Evolutionary conservation across 2,888 invertebrate genomes (phyloP), one percentile per base, ranked within the genome.

Genomic region (Dione juno): DNA sequence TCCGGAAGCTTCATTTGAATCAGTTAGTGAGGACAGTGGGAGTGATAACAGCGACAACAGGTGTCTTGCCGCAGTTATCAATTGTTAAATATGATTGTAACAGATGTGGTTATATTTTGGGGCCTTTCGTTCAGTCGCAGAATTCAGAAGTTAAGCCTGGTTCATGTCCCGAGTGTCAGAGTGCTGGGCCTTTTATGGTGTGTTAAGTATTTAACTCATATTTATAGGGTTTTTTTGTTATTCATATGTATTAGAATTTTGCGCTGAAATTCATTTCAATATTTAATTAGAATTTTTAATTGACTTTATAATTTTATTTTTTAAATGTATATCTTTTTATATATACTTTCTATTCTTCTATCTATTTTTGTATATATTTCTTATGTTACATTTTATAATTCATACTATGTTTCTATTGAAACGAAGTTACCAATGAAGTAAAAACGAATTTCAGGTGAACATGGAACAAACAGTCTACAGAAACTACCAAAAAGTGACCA

Each of bases 391-490:
- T 28, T 3, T 28, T 28, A 28, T 28, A 28, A 5, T 28, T 28
- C 5, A 28, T 3, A 5, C 28, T 28, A 28, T 28, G 5, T 28
- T 28, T 28, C 28, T 5, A 28, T 28, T 28, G 5, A 28, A 28
- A 28, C 28, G 5, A 28, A 28, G n/a, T n/a, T n/a, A 28, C 28
- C 5, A 28, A 48, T 48, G 6, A 3, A 11, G 35, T n/a, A 9
- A 45, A 37, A 16, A 21, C 1, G 5, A 59, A 41, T 48, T 59
- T 67, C 89, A 98, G 96, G 96, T 99, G 37, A 99, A 99, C 86
- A 99, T 99, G 98, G 99, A 99, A 84, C 96, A 99, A 96, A 99
- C 99, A 0, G 89, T 99, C 8, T 99, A 99, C 88, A 96, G 99
- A 66, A 99, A 99, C 92, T 99, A 99, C 85, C 99, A 99, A 89